Evolutionary conservation across 2,113 vertebrate genomes (phyloP).

Genomic region (Alethe castanea): DNA sequence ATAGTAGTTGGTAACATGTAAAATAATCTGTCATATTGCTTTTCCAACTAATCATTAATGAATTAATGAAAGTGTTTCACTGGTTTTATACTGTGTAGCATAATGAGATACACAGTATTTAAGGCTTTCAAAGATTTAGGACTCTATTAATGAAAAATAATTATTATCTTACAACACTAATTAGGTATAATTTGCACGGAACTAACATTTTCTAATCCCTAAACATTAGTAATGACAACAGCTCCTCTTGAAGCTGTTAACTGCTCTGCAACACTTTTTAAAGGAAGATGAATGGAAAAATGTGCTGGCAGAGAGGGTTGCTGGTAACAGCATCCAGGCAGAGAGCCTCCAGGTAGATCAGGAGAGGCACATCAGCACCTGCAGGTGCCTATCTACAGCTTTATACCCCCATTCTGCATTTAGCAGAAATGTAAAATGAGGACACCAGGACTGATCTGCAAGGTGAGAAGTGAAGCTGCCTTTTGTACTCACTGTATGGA

Average conservation of each 20-base stretch:
- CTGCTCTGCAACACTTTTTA: background rate
- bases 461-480: background rate
- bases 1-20: conserved; percentile 49
- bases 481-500: background rate
- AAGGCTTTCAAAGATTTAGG: conserved; percentile 64
- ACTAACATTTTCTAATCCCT: conserved; percentile 57
- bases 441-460: background rate
- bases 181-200: conserved; percentile 63
- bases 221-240: conserved; percentile 63
- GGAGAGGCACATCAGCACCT: background rate
- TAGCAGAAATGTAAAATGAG: background rate
- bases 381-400: background rate
- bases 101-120: conserved; percentile 66
- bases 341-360: background rate
- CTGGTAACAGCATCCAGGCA: background rate
- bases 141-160: conserved; percentile 69
- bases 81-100: conserved; percentile 38
- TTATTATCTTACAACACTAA: conserved; percentile 66
- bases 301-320: background rate
- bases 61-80: conserved; percentile 65
- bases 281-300: background rate
- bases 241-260: conserved; percentile 28
- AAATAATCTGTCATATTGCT: conserved; percentile 59
- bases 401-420: background rate
- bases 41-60: conserved; percentile 56